phyloP scores from a whole-genome alignment of 2,888 invertebrate genomes.

The Fragum fragum region DNA sequence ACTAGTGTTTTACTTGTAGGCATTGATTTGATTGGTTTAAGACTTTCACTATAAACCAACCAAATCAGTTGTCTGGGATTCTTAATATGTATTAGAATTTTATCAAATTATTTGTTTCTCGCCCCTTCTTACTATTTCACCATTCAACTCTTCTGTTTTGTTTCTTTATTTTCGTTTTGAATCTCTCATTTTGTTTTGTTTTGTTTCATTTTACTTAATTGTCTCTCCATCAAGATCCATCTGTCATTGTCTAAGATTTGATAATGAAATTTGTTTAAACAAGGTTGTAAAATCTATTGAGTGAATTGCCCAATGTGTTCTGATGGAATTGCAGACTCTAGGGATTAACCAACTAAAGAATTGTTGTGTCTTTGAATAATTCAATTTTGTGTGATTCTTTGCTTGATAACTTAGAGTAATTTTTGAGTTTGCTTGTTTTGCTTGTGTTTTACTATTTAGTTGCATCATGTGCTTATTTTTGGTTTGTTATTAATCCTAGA shows the following conservation, averaged over 20 bases:
- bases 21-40: no score
- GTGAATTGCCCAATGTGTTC: slow-evolving; percentile 3
- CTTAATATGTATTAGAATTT: no score
- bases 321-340: not conserved
- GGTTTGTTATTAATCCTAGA: slow-evolving; percentile 10
- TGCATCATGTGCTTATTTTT: slow-evolving; percentile 24
- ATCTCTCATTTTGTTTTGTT: slow-evolving; percentile 12
- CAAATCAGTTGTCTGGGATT: no score
- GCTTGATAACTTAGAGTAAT: slow-evolving; percentile 28
- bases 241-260: not conserved
- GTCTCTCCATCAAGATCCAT: not conserved
- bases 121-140: not conserved
- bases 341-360: not conserved
- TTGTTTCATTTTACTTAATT: not conserved
- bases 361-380: slow-evolving; percentile 5
- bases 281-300: not conserved
- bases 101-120: no score
- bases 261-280: not conserved
- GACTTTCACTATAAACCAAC: no score
- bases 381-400: not conserved
- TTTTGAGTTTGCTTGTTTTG: slow-evolving; percentile 35
- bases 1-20: no score
- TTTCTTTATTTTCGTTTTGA: not conserved
- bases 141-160: not conserved
- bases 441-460: slow-evolving; percentile 31